Evolutionary conservation across 2,797 vertebrate species (phyloP).

Genomic region (Platalea minor): DNA sequence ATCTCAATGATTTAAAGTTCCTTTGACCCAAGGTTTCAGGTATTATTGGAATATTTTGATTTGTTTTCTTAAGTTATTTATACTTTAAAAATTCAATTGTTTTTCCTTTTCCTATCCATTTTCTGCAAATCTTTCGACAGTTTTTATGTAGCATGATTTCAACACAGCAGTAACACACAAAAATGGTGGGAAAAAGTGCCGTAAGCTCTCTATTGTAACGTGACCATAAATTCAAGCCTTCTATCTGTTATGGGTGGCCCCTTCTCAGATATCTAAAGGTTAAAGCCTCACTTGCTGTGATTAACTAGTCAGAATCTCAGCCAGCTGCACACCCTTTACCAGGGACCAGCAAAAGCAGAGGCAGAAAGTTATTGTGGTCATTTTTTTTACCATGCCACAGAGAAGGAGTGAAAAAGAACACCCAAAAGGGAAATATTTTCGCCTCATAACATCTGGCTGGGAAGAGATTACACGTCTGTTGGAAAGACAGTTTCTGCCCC

Average conservation of each 20-base stretch:
- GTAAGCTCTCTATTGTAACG: neutral
- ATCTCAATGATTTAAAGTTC: neutral
- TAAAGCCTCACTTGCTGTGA: conserved; percentile 6
- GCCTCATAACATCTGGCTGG: neutral
- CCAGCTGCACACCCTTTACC: neutral
- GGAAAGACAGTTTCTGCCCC: neutral
- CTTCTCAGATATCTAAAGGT: conserved; percentile 24
- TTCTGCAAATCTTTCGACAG: neutral
- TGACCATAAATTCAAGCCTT: neutral
- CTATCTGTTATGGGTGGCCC: neutral
- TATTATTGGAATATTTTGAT: neutral
- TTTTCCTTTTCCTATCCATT: neutral
- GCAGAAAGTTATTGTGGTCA: neutral
- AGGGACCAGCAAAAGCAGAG: neutral
- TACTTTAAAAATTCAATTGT: neutral
- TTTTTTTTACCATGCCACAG: neutral
- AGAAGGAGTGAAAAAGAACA: neutral
- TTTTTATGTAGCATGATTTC: neutral
- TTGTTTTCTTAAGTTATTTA: neutral
- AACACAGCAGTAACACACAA: neutral
- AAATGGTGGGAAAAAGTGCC: neutral
- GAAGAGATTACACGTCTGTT: neutral
- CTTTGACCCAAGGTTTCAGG: neutral
- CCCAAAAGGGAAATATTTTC: neutral
- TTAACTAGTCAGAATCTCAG: neutral